Base-by-base conservation (phyloP, 1,140 invertebrate genomes). In the Calephelis virginiensis region DNA sequence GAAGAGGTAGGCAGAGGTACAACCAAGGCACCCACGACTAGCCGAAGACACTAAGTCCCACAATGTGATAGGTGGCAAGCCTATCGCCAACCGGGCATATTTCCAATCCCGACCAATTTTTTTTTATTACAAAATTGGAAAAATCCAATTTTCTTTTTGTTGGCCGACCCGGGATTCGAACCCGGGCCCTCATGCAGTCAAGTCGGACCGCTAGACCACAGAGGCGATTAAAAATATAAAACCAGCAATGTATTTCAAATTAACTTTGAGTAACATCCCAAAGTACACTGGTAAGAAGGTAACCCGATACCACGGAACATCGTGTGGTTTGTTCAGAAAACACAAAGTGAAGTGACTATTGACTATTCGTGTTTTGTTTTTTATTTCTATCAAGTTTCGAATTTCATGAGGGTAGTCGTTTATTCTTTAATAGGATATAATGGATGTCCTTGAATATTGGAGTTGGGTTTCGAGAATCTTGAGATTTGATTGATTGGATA, bases 311-410 rank as follows among this genome's bases (percentile, higher is more conserved):
- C 74, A 78, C 78, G 77, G 78, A 83, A 83, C 83, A 77, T 81
- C 78, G 77, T 82, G 82, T 73, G 80, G 85, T 85, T 86, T 86
- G 80, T 80, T 82, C 83, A 76, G 76, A 75, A 89, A 88, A 90
- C 80, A 89, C 84, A 87, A 87, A 82, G 85, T 86, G 84, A 84
- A 90, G 85, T 88, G 85, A 83, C 84, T 90, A 90, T 90, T 86
- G 87, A 90, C 87, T 88, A 88, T 88, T 88, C 81, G 76, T 74
- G 85, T 87, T 87, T 43, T 43, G 40, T 43, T 64, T 70, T 87
- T 80, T 37, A 37, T 59, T 59, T 59, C 53, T 37, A 59, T 38
- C 28, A 7, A 56, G 50, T 59, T 37, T 59, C 53, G n/a, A 59
- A 59, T 59, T 59, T 38, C 53, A 59, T 59, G 53, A 59, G 53